These are phyloP conservation scores for Scaptomyza tumidula DNA, from an alignment of 2,888 invertebrate genomes.

Conservation along the genomic window DNA sequence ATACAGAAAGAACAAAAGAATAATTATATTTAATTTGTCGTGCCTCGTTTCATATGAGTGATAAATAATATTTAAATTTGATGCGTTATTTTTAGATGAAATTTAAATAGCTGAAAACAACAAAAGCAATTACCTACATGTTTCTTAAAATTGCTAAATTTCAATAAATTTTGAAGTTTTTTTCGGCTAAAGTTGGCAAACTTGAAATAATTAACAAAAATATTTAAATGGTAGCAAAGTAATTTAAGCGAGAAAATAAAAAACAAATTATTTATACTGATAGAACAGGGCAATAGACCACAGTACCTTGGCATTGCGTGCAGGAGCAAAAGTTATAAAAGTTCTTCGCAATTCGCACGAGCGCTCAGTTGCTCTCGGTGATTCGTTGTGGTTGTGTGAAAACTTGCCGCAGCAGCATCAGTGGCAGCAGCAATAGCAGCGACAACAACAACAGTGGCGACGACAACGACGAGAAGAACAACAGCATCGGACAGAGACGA, in stretches of 20 bases:
- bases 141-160: too few species aligned
- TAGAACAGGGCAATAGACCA: slow-evolving; percentile 25
- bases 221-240: background rate
- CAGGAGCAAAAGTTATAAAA: slow-evolving; percentile 80
- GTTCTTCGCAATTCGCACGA: slow-evolving; percentile 81
- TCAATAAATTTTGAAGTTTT: too few species aligned
- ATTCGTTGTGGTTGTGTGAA: slow-evolving; percentile 80
- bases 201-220: background rate
- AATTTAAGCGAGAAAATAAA: too few species aligned
- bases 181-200: too few species aligned
- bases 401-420: slow-evolving; percentile 60
- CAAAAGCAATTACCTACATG: too few species aligned
- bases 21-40: too few species aligned
- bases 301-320: slow-evolving; percentile 53
- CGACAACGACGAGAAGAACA: slow-evolving; percentile 33
- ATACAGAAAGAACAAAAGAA: too few species aligned
- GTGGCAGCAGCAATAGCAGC: slow-evolving; percentile 50
- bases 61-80: background rate
- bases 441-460: slow-evolving; percentile 22
- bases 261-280: background rate
- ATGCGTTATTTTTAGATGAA: background rate
- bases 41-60: background rate
- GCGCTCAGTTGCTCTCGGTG: slow-evolving; percentile 84
- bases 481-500: slow-evolving; percentile 47
- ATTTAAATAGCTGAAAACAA: background rate